Base-by-base conservation (phyloP, 2,113 vertebrate species). In the Ptilorrhoa leucosticta region DNA sequence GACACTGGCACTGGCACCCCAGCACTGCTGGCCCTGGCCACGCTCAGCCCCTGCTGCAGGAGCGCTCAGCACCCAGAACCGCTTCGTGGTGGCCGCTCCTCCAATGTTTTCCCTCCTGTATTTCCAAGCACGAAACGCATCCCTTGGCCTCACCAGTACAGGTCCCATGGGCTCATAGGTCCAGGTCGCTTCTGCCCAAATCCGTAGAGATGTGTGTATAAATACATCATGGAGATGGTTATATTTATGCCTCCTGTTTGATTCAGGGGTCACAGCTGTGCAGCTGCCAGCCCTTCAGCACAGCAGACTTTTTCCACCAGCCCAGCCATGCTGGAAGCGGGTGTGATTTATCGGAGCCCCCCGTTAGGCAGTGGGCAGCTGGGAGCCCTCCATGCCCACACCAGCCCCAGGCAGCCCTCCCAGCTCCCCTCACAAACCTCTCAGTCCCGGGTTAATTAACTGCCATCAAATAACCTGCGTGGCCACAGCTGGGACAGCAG, bases 401-500 rank as follows among this genome's bases (percentile, higher is more conserved):
- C 65, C 68, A 57, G n/a, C 21, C 75, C 22, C 93, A 75, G 93
- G 77, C 70, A 30, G 37, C 6, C 1, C 31, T 77, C 44, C 81
- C 4, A 1, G 1, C 73, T 82, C 65, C 86, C 71, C 91, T 81
- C 42, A 23, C 90, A 95, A 93, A 56, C 90, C 85, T 93, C 96
- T 68, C 39, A 83, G 93, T 66, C 93, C 70, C 60, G 6, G 72
- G 92, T 95, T 97, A 88, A 97, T 97, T 76, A 93, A 92, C 60
- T 33, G 53, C 68, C 89, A 31, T 30, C 80, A 53, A 96, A 96
- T 86, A 89, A 89, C 87, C 78, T 50, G 73, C 3, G 10, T 31
- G 89, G 45, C 66, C 17, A 7, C 70, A 91, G 91, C 84, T 91
- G 65, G 37, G 70, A 27, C 37, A 58, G 91, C 83, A 68, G 89